phyloP scores from a whole-genome alignment of 1,140 invertebrate species.

The Hestina assimilis region DNA sequence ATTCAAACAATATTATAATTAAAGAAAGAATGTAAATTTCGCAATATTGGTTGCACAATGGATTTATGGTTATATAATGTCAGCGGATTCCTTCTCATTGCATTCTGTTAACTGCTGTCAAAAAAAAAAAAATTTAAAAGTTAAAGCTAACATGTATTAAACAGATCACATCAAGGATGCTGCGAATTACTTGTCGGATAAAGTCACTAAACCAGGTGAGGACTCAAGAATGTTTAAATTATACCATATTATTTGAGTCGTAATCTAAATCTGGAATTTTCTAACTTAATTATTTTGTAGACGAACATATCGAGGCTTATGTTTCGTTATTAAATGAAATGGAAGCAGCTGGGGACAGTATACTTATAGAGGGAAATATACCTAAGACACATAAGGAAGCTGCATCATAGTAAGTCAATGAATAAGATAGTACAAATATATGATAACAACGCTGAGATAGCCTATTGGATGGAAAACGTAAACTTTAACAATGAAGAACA shows the following conservation, averaged over 20 bases:
- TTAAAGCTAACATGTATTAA: background rate
- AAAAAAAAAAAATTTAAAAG: background rate
- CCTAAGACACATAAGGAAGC: conserved; percentile 56
- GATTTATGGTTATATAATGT: no score
- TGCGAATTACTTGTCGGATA: conserved; percentile 46
- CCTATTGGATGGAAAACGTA: no score
- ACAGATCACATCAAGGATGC: conserved; percentile 55
- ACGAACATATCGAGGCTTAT: conserved; percentile 59
- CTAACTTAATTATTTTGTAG: conserved; percentile 26
- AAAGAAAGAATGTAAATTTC: no score
- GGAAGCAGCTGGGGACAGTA: conserved; percentile 48
- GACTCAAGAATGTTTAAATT: background rate
- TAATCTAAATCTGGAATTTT: background rate
- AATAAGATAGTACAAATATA: no score
- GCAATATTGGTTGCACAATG: no score
- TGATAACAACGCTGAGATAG: no score
- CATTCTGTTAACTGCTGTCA: no score
- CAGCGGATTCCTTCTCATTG: no score
- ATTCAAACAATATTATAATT: no score
- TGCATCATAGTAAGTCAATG: conserved; percentile 46
- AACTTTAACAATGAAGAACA: no score
- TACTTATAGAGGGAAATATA: conserved; percentile 54
- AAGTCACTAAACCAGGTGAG: conserved; percentile 54
- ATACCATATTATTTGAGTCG: background rate
- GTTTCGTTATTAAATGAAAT: conserved; percentile 56